Percentiles rank a stretch among this genome's conserved stretches.
Conservation (phyloP, 2,888 invertebrate species). For the Frankliniella intonsa region DNA sequence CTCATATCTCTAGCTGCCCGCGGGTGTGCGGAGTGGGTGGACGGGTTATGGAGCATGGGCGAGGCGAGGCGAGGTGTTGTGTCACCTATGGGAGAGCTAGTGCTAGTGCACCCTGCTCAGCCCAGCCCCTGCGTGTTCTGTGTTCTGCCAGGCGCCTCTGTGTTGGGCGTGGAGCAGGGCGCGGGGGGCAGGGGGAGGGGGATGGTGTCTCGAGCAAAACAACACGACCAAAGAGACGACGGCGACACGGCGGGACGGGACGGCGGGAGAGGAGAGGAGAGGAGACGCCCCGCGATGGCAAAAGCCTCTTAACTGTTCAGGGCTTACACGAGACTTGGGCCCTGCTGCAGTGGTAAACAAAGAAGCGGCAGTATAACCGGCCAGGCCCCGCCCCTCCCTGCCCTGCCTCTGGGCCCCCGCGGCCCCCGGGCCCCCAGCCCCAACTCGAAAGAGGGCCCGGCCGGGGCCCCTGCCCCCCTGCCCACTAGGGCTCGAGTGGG, state of each 20-base stretch:
- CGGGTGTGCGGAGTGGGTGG: too few relatives aligned
- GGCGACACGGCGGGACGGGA: not conserved
- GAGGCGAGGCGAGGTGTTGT: too few relatives aligned
- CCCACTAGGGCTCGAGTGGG: not conserved
- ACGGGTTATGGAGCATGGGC: too few relatives aligned
- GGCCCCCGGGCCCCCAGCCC: not conserved
- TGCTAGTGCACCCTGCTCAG: not conserved
- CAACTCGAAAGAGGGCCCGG: not conserved
- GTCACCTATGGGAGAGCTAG: too few relatives aligned
- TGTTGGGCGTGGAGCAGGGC: not conserved
- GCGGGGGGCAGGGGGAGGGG: not conserved
- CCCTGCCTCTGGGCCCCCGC: too few relatives aligned
- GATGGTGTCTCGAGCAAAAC: too few relatives aligned
- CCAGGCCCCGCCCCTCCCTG: not conserved
- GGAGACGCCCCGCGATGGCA: not conserved
- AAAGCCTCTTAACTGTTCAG: too few relatives aligned
- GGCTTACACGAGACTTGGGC: too few relatives aligned
- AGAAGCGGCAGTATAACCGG: conserved; percentile 7
- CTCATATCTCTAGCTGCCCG: too few relatives aligned
- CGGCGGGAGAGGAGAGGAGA: not conserved
- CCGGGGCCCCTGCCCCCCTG: too few relatives aligned
- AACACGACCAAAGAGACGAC: too few relatives aligned
- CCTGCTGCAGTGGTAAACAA: conserved; percentile 16
- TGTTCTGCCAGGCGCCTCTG: too few relatives aligned
- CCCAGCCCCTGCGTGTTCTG: not conserved